phyloP scores from a whole-genome alignment of 2,797 vertebrate species.

The Ispidina lecontei region DNA sequence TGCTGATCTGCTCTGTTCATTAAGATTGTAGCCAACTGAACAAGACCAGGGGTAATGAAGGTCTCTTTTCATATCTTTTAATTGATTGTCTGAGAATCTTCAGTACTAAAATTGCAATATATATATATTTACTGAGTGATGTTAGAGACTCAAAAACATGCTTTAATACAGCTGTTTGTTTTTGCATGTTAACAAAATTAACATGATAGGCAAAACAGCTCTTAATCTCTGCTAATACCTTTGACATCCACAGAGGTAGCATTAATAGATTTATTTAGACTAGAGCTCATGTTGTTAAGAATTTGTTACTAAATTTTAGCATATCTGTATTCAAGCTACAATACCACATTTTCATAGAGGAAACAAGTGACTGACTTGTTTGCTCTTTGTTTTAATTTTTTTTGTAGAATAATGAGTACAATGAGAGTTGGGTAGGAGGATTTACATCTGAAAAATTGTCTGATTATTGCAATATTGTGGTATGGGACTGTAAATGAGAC shows the following conservation, averaged over 20 bases:
- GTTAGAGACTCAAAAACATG: conserved; percentile 45
- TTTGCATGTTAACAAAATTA: conserved; percentile 68
- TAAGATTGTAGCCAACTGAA: not conserved
- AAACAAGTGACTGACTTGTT: not conserved
- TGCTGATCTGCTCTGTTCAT: not conserved
- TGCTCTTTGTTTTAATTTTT: not conserved
- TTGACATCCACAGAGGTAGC: conserved; percentile 52
- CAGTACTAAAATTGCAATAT: too few species aligned
- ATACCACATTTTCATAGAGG: not conserved
- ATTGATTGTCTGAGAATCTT: not conserved
- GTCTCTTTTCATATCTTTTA: conserved; percentile 1
- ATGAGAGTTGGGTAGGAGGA: not conserved
- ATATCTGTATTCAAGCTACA: not conserved
- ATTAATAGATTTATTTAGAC: conserved; percentile 42
- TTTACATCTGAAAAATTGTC: not conserved
- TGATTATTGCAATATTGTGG: not conserved
- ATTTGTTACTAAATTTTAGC: not conserved
- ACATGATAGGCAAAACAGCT: conserved; percentile 63
- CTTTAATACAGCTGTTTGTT: conserved; percentile 65
- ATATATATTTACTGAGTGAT: conserved; percentile 39
- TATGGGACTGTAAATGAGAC: not conserved
- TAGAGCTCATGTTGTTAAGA: not conserved
- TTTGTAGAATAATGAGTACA: not conserved
- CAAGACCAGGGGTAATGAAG: not conserved
- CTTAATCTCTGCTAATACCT: conserved; percentile 68